Evolutionary conservation across 2,113 vertebrate genomes (phyloP).

Genomic region (Paralichthys olivaceus): DNA sequence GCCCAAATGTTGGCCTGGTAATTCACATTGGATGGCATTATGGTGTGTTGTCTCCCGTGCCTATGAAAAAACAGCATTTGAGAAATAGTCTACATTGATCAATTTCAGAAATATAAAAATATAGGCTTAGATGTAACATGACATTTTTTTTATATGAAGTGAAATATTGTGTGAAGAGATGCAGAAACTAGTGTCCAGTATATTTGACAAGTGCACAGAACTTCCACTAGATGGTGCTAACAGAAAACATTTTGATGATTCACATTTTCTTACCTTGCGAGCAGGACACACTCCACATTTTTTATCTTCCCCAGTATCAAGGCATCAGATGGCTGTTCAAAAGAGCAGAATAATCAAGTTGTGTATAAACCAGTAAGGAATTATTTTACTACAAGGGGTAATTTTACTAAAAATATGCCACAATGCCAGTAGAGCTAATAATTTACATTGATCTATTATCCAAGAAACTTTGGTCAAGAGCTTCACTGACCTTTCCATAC

Average conservation of each 20-base stretch:
- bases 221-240: constrained; percentile 70
- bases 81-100: background rate
- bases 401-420: background rate
- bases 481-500: constrained; percentile 90
- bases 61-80: constrained; percentile 66
- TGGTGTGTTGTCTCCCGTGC: constrained; percentile 94
- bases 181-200: background rate
- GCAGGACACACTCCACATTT: constrained; percentile 94
- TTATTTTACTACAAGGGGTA: background rate
- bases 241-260: background rate
- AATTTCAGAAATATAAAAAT: background rate
- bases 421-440: background rate
- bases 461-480: too few species aligned
- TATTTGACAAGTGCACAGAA: background rate
- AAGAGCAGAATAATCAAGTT: constrained; percentile 2
- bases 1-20: constrained; percentile 98
- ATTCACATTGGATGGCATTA: constrained; percentile 94
- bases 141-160: background rate
- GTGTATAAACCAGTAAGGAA: background rate
- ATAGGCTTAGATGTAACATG: background rate
- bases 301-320: constrained; percentile 96
- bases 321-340: constrained; percentile 92
- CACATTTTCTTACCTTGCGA: constrained; percentile 88
- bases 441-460: background rate
- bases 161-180: background rate